Evolutionary conservation across 2,797 vertebrate species (phyloP).

Genomic region (Danio jaintianensis): DNA sequence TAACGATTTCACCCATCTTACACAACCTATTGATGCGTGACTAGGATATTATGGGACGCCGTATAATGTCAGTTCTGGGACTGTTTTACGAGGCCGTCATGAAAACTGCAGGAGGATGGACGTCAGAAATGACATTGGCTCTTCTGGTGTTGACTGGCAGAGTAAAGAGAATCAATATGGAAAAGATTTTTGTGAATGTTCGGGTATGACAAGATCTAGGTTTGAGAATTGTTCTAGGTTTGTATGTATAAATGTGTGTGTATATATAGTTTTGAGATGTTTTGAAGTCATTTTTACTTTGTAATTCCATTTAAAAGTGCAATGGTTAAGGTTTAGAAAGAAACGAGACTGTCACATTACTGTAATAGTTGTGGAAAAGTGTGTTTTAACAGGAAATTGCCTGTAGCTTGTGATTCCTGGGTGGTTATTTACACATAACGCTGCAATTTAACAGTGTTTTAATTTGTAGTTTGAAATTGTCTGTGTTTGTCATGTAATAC

Average conservation of each 20-base stretch:
- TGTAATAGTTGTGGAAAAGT: too few relatives aligned
- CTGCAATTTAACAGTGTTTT: too few relatives aligned
- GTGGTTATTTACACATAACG: too few relatives aligned
- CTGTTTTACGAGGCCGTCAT: constrained; percentile 20
- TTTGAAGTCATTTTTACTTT: not conserved
- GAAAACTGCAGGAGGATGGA: not conserved
- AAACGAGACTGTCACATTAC: not conserved
- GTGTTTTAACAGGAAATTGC: not conserved
- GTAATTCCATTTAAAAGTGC: not conserved
- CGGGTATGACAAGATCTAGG: not conserved
- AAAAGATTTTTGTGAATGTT: not conserved
- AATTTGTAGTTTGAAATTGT: too few relatives aligned
- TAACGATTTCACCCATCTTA: constrained; percentile 61
- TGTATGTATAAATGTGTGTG: not conserved
- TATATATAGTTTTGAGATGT: not conserved
- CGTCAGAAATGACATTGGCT: constrained; percentile 11
- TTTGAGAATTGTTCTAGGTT: too few relatives aligned
- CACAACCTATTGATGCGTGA: constrained; percentile 48
- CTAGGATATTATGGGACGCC: constrained; percentile 39
- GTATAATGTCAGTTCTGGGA: constrained; percentile 29
- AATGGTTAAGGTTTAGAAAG: constrained; percentile 3
- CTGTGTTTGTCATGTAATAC: too few relatives aligned
- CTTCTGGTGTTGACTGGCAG: constrained; percentile 5
- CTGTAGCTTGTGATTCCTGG: too few relatives aligned
- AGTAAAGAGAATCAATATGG: constrained; percentile 1